Percentiles rank a stretch among this genome's conserved stretches.
Conservation (phyloP, 2,113 vertebrate species). For the Charina bottae region DNA sequence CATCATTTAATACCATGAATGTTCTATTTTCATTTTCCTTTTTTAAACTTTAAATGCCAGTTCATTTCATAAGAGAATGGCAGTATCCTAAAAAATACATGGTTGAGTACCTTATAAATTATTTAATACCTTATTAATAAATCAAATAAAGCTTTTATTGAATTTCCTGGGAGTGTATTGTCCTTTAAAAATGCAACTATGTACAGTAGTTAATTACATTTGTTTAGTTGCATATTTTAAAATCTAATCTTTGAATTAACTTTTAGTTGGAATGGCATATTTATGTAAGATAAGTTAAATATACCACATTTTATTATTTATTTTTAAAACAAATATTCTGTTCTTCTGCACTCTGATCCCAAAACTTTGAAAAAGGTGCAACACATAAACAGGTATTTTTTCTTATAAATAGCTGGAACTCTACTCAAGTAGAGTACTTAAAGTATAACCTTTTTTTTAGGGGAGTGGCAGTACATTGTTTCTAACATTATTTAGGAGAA, state of each 20-base stretch:
- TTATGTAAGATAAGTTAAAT: background rate
- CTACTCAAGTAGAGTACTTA: background rate
- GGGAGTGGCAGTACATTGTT: background rate
- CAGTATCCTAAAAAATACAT: background rate
- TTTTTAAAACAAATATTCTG: background rate
- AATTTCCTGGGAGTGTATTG: background rate
- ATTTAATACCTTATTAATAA: background rate
- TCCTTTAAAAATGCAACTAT: background rate
- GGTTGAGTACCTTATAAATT: background rate
- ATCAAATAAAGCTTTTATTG: background rate
- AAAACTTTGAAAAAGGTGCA: background rate
- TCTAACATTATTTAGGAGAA: background rate
- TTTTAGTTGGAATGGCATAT: background rate
- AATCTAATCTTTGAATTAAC: background rate
- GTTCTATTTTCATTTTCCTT: background rate
- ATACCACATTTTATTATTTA: background rate
- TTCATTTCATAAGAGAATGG: background rate
- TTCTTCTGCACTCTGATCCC: too few species aligned
- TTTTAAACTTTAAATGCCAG: background rate
- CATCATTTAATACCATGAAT: constrained; percentile 53
- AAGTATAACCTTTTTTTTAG: background rate
- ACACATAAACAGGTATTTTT: background rate
- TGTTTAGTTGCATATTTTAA: background rate
- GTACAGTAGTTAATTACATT: background rate
- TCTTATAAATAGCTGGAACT: background rate